Evolutionary conservation across 2,888 invertebrate species (phyloP).

Genomic region (Acleris laterana): DNA sequence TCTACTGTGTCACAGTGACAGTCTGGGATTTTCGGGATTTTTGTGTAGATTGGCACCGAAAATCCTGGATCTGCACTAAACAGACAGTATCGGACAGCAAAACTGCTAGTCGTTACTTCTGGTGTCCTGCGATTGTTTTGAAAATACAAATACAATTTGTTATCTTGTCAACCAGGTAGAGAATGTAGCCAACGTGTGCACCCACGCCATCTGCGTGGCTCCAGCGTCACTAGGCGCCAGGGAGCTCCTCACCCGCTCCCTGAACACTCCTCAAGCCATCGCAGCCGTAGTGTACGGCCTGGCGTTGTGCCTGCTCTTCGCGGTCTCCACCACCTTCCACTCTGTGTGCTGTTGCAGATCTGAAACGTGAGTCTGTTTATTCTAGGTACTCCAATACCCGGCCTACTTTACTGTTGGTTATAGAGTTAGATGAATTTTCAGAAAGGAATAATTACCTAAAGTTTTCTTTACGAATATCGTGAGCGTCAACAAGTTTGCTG

Average conservation of each 20-base stretch:
- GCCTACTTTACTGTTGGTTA: no score
- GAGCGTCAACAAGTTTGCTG: no score
- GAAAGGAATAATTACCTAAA: no score
- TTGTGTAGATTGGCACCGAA: no score
- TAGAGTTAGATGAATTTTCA: no score
- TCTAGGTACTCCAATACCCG: neutral
- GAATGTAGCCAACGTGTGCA: slow-evolving; percentile 95
- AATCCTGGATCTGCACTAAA: no score
- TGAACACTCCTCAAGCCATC: slow-evolving; percentile 89
- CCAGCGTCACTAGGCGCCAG: slow-evolving; percentile 92
- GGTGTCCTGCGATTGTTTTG: no score
- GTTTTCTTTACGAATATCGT: no score
- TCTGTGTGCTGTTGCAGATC: slow-evolving; percentile 90
- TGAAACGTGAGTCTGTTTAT: slow-evolving; percentile 72
- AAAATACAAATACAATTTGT: slow-evolving; percentile 52
- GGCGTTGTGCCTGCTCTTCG: slow-evolving; percentile 93
- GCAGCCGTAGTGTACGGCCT: slow-evolving; percentile 94
- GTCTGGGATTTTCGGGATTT: no score
- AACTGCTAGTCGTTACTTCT: no score
- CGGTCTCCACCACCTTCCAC: slow-evolving; percentile 95
- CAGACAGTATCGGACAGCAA: no score
- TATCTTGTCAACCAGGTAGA: slow-evolving; percentile 87
- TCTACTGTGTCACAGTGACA: no score
- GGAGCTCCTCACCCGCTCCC: slow-evolving; percentile 89
- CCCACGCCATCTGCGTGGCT: slow-evolving; percentile 95